These are phyloP conservation scores for Pterostichus niger DNA, from an alignment of 2,888 invertebrate species.

Conservation along the genomic window DNA sequence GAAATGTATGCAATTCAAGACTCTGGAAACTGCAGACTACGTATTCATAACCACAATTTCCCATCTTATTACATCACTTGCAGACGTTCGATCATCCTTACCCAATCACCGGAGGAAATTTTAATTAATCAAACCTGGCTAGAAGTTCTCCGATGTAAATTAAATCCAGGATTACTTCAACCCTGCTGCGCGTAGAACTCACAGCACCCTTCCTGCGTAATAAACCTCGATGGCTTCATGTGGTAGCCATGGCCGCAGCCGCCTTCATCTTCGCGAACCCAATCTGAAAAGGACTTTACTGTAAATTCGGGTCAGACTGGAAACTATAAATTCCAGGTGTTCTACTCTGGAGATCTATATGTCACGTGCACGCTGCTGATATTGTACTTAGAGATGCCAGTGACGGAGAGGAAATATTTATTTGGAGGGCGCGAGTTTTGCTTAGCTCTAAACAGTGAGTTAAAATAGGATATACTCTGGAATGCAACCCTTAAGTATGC, in stretches of 20 bases:
- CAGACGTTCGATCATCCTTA: slow-evolving; percentile 6
- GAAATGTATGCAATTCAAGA: no score
- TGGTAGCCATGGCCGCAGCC: slow-evolving; percentile 4
- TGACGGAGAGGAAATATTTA: slow-evolving; percentile 41
- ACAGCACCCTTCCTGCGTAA: not conserved
- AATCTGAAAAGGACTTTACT: slow-evolving; percentile 62
- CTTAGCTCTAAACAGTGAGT: not conserved
- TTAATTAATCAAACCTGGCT: slow-evolving; percentile 55
- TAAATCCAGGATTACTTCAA: slow-evolving; percentile 58
- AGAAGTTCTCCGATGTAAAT: slow-evolving; percentile 48
- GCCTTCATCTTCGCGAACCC: slow-evolving; percentile 41
- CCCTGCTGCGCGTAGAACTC: not conserved
- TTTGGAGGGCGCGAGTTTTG: not conserved
- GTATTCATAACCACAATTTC: slow-evolving; percentile 5
- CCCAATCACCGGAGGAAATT: slow-evolving; percentile 44
- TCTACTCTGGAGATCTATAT: slow-evolving; percentile 49
- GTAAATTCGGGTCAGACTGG: slow-evolving; percentile 62
- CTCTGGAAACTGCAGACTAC: not conserved
- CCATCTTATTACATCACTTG: slow-evolving; percentile 25
- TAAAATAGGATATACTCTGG: not conserved
- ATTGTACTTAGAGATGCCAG: not conserved
- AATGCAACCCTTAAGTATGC: no score
- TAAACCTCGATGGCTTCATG: slow-evolving; percentile 11
- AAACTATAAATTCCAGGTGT: slow-evolving; percentile 65
- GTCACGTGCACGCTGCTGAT: slow-evolving; percentile 18